Percentiles rank a stretch among this genome's conserved stretches.
Evolutionary conservation across 2,888 invertebrate species (phyloP).

Genomic region (Patella pellucida): DNA sequence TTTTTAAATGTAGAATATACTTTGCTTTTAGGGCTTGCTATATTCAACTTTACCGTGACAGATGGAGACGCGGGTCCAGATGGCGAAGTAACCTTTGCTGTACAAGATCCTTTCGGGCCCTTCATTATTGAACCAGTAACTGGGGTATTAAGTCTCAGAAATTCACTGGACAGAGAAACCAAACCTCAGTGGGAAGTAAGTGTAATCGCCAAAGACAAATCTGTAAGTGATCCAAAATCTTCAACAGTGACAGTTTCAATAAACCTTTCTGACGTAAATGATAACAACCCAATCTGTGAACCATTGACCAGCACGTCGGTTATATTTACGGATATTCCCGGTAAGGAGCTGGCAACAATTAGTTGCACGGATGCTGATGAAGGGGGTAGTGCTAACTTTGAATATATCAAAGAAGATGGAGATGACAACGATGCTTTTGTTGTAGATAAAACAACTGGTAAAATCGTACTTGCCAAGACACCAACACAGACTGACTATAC

Average conservation of each 20-base stretch:
- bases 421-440: conserved; percentile 34
- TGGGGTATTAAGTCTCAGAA: conserved; percentile 35
- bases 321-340: conserved; percentile 35
- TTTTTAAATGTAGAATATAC: not conserved
- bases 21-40: conserved; percentile 31
- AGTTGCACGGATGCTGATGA: conserved; percentile 40
- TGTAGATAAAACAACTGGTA: conserved; percentile 33
- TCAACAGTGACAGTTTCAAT: conserved; percentile 36
- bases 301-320: conserved; percentile 29
- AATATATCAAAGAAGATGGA: conserved; percentile 34
- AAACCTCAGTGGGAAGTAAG: conserved; percentile 27
- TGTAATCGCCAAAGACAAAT: conserved; percentile 37
- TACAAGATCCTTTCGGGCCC: conserved; percentile 22
- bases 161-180: conserved; percentile 41
- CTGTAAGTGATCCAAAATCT: conserved; percentile 27
- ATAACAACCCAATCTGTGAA: conserved; percentile 43
- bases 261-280: conserved; percentile 44
- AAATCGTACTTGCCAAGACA: conserved; percentile 23
- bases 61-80: conserved; percentile 46
- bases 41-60: conserved; percentile 41
- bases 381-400: conserved; percentile 36
- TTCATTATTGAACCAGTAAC: conserved; percentile 27
- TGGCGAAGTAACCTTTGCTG: conserved; percentile 36
- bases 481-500: conserved; percentile 28
- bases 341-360: conserved; percentile 24